phyloP scores from a whole-genome alignment of 2,888 invertebrate genomes.

The Deilephila porcellus region DNA sequence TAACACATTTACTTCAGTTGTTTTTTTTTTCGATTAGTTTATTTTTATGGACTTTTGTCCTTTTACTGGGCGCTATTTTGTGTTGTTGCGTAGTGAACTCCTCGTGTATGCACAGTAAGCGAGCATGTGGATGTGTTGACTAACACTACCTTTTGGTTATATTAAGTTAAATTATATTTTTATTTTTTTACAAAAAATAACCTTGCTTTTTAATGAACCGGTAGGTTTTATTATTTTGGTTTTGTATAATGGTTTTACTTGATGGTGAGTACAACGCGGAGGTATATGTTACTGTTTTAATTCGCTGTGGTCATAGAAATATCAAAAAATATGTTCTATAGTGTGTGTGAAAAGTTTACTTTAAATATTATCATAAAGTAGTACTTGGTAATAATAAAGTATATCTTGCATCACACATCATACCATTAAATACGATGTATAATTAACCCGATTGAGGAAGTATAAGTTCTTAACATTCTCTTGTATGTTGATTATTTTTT shows the following conservation, averaged over 20 bases:
- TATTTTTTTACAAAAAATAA: neutral
- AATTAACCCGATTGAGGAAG: neutral
- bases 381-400: too few relatives aligned
- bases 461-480: neutral
- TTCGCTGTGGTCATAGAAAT: neutral
- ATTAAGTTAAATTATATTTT: neutral
- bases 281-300: neutral
- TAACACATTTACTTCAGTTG: conserved; percentile 55
- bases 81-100: conserved; percentile 33
- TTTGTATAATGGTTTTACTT: neutral
- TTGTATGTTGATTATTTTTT: neutral
- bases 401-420: too few relatives aligned
- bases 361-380: too few relatives aligned
- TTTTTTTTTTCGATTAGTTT: conserved; percentile 32
- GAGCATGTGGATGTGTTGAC: conserved; percentile 60
- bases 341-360: too few relatives aligned
- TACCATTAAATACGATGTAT: neutral
- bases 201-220: neutral
- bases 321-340: neutral
- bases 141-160: conserved; percentile 34
- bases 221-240: neutral
- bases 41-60: conserved; percentile 1
- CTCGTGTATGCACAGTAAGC: conserved; percentile 17
- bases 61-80: conserved; percentile 24
- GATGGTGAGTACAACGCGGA: neutral